Evolutionary conservation across 2,888 invertebrate species (phyloP), one percentile per base, ranked within the genome.

Genomic region (Xanthia icteritia): DNA sequence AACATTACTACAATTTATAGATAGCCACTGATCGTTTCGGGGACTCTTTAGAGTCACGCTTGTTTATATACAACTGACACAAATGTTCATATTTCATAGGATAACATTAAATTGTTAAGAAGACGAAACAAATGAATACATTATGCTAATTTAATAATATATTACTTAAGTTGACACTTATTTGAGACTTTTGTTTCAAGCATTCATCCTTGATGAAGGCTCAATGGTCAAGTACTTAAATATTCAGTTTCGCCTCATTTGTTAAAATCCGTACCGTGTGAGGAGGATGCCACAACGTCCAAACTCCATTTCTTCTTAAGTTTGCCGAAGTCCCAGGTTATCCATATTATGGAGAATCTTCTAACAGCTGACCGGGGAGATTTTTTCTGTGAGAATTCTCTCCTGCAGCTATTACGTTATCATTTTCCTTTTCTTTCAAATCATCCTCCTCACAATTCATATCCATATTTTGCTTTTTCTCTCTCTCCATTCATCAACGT

Each of bases 61-160:
- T 51, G 17, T 36, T n/a, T 31, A 0, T 36, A 36, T 0, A 36
- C 5, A 0, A 20, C 20, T 3, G 9, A 51, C 5, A 27, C 9
- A 61, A 42, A 9, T 5, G 42, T 31, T n/a, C 42, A 54, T 64
- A 45, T 76, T 13, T 76, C 15, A 66, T 54, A 51, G 0, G 5
- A 27, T 27, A 39, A 67, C 23, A 15, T 31, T 23, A n/a, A 1
- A 39, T n/a, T 54, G 4, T 17, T 76, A 74, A 71, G 36, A 71
- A 58, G 45, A 71, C 27, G 54, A 9, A 36, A 63, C 15, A 73
- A 63, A 54, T 31, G 17, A 51, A 42, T 8, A 11, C 17, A 42
- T 74, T 63, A 74, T 76, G 54, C 27, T 54, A 74, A 76, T 63
- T 54, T 45, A 64, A 74, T 64, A 20, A 23, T 31, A n/a, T 42